Conservation (phyloP, 2,888 invertebrate genomes). For the Criorhina ranunculi region DNA sequence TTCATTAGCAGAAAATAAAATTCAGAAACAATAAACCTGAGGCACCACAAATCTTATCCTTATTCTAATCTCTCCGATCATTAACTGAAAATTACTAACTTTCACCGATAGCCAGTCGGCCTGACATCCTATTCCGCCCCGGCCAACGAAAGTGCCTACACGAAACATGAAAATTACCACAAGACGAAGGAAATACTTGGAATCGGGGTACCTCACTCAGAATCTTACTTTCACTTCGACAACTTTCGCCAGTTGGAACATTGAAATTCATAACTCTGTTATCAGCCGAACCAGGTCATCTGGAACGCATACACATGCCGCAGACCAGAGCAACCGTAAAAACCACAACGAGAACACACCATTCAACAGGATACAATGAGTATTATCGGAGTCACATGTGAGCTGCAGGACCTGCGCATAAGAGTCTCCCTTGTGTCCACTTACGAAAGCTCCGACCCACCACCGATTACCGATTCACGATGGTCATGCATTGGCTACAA, state of each 20-base stretch:
- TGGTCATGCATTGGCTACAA: conserved; percentile 69
- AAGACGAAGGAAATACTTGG: conserved; percentile 43
- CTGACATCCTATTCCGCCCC: conserved; percentile 34
- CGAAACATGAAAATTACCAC: conserved; percentile 45
- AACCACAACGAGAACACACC: conserved; percentile 31
- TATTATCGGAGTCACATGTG: conserved; percentile 47
- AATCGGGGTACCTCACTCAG: conserved; percentile 8
- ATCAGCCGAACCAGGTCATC: conserved; percentile 73
- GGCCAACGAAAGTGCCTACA: conserved; percentile 12
- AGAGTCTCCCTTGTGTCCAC: conserved; percentile 29
- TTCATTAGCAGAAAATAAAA: conserved; percentile 72
- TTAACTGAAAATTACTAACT: conserved; percentile 65
- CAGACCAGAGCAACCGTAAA: conserved; percentile 19
- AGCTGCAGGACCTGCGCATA: conserved; percentile 59
- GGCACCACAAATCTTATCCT: conserved; percentile 61
- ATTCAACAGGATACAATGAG: conserved; percentile 66
- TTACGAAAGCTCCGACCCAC: conserved; percentile 49
- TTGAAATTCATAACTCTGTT: conserved; percentile 74
- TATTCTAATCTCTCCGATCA: conserved; percentile 61
- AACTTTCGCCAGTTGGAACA: conserved; percentile 72
- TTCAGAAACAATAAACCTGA: conserved; percentile 42
- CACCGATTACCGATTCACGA: conserved; percentile 59
- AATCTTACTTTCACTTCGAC: conserved; percentile 70
- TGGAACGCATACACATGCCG: conserved; percentile 36
- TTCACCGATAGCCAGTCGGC: conserved; percentile 37